Evolutionary conservation across 2,113 vertebrate genomes (phyloP).

Genomic region (Papio anubis): DNA sequence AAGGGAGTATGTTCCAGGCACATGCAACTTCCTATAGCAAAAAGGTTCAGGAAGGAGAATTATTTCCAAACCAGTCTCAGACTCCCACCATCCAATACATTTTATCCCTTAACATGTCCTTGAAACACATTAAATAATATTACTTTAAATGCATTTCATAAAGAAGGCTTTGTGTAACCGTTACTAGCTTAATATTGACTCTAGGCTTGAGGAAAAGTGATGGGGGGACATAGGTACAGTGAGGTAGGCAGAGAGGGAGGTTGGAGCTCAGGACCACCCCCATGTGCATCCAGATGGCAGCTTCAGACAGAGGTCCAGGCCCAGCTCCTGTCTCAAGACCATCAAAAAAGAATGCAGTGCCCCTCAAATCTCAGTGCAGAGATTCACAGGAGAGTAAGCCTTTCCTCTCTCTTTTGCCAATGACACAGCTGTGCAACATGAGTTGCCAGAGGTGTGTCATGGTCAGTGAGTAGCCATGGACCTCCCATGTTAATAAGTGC

Average conservation of each 20-base stretch:
- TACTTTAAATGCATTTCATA: not conserved
- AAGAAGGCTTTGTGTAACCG: not conserved
- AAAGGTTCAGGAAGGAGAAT: not conserved
- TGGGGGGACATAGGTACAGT: not conserved
- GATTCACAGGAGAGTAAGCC: not conserved
- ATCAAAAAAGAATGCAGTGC: not conserved
- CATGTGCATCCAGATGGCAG: not conserved
- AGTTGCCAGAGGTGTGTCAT: not conserved
- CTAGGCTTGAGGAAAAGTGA: not conserved
- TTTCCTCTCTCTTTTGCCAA: not conserved
- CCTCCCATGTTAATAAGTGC: not conserved
- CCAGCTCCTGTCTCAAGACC: not conserved
- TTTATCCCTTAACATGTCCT: not conserved
- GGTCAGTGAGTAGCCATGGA: not conserved
- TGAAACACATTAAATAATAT: not conserved
- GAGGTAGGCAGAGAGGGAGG: not conserved
- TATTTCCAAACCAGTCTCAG: not conserved
- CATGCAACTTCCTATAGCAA: not conserved
- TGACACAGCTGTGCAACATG: not conserved
- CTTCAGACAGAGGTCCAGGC: not conserved
- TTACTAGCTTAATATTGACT: not conserved
- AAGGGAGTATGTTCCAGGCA: not conserved
- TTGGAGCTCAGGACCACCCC: no score
- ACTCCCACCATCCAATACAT: not conserved
- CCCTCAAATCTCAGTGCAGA: not conserved